Base-by-base conservation (phyloP, 2,797 vertebrate species). In the Acropternis orthonyx region DNA sequence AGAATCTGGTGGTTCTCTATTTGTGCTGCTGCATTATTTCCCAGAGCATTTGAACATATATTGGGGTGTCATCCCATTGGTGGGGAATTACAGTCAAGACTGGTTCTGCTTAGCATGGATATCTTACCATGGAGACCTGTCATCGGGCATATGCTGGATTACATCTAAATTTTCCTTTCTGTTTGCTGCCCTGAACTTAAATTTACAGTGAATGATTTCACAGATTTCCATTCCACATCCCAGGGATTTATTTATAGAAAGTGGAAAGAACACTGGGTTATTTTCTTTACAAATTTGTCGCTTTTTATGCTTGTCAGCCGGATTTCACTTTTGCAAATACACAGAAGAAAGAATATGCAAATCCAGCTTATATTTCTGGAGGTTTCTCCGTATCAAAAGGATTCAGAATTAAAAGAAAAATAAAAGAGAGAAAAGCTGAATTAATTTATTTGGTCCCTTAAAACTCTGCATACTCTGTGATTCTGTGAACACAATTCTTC, bases 251-350 rank as follows among this genome's bases (percentile, higher is more conserved):
- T 91, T 93, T 94, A 66, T 34, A 66, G 4, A 58, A 28, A 54
- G 14, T 8, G 7, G 67, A 82, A 87, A 76, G 43, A 72, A 48
- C 48, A 34, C 5, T 55, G 55, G 22, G 43, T 92, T 73, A 26
- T 87, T 91, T 96, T 87, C 48, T 87, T 73, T 69, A 36, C 28
- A 82, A 55, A 86, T 94, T 95, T 79, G n/a, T 79, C 69, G 26
- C 17, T 87, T 79, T 58, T 34, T 69, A 41, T 75, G 63, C 62
- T 59, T 92, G 73, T 86, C 76, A 62, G 44, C 6, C 59, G 51
- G 28, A 88, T 55, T 93, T 93, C 8, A 5, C 6, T 63, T 90
- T 62, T 43, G 21, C 48, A 92, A 92, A 37, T 5, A 32, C 12
- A 71, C 12, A 58, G 37, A 91, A 73, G 37, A 62, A 48, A 19